phyloP scores from a whole-genome alignment of 2,797 vertebrate species.

The Sebastolobus alascanus region DNA sequence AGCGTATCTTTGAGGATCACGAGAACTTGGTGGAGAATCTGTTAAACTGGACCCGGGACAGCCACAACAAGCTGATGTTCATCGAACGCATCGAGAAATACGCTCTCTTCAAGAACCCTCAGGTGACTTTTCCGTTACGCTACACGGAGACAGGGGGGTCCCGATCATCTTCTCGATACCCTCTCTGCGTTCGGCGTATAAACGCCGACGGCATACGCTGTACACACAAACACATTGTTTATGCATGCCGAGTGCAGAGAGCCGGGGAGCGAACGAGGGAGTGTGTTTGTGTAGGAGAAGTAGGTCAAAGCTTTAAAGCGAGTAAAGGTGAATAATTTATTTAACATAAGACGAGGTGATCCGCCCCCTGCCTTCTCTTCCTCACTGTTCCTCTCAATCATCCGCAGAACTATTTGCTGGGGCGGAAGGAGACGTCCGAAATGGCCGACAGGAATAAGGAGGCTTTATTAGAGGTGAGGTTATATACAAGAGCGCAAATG shows the following conservation, averaged over 20 bases:
- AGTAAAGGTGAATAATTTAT: constrained; percentile 80
- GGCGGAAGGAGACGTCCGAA: constrained; percentile 95
- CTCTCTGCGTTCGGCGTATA: constrained; percentile 1
- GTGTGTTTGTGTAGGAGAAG: constrained; percentile 71
- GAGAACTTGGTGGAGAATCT: constrained; percentile 99
- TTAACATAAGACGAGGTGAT: constrained; percentile 61
- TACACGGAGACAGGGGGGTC: not conserved
- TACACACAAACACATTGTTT: constrained; percentile 60
- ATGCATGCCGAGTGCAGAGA: constrained; percentile 57
- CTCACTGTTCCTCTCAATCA: constrained; percentile 33
- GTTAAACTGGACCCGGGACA: constrained; percentile 98
- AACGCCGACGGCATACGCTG: constrained; percentile 18
- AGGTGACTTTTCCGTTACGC: constrained; percentile 81
- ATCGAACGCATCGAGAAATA: constrained; percentile 98
- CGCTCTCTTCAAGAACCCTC: constrained; percentile 97
- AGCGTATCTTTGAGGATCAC: constrained; percentile 98
- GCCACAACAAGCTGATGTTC: constrained; percentile 98
- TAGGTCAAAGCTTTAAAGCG: constrained; percentile 75
- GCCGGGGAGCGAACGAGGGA: constrained; percentile 27
- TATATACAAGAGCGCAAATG: not conserved
- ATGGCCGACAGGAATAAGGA: constrained; percentile 99
- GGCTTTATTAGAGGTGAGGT: constrained; percentile 92
- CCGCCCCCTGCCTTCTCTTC: not conserved
- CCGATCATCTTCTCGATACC: not conserved
- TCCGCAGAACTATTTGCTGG: constrained; percentile 95